These are phyloP conservation scores for Proisotoma minuta DNA, from an alignment of 2,888 invertebrate species.

Conservation along the genomic window DNA sequence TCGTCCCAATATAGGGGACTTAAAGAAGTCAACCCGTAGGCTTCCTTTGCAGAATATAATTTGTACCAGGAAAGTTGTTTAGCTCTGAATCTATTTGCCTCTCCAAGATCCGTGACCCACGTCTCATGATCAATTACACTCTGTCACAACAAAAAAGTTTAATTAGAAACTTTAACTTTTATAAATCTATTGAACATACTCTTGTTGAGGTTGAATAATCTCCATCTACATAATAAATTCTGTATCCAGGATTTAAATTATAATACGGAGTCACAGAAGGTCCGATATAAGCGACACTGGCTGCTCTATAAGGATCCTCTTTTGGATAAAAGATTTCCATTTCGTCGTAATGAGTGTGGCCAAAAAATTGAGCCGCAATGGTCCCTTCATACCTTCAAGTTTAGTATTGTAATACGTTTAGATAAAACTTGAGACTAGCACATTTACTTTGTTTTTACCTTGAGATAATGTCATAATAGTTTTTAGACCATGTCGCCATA, in stretches of 20 bases:
- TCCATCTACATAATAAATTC: constrained; percentile 93
- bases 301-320: constrained; percentile 71
- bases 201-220: constrained; percentile 78
- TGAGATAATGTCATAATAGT: constrained; percentile 82
- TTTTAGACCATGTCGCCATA: constrained; percentile 90
- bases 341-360: constrained; percentile 90
- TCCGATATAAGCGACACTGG: constrained; percentile 83
- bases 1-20: constrained; percentile 88
- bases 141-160: constrained; percentile 53
- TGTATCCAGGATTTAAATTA: constrained; percentile 87
- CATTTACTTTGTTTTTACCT: constrained; percentile 56
- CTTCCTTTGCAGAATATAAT: constrained; percentile 76
- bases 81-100: constrained; percentile 64
- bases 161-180: neutral
- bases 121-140: constrained; percentile 90
- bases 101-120: constrained; percentile 91
- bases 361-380: constrained; percentile 78
- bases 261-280: constrained; percentile 93
- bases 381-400: constrained; percentile 69
- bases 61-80: constrained; percentile 75
- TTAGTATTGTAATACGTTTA: neutral
- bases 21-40: constrained; percentile 78
- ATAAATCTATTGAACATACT: constrained; percentile 53
- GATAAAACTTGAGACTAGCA: neutral
- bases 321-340: constrained; percentile 89